Evolutionary conservation across 2,888 invertebrate genomes (phyloP).

Genomic region (Caenorhabditis angaria): DNA sequence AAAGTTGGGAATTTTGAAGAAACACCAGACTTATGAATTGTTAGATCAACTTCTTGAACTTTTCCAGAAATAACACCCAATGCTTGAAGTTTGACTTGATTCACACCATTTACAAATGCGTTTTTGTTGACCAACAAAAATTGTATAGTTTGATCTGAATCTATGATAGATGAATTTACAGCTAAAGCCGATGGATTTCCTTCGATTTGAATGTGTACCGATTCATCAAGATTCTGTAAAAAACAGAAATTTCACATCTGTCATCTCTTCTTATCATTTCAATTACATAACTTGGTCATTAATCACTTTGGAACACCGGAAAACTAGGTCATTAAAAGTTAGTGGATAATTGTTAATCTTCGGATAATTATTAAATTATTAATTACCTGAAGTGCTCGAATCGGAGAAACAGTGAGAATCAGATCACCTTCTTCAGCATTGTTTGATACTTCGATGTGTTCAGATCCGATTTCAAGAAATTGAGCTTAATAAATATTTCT

Average conservation of each 20-base stretch:
- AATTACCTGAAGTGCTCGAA: not conserved
- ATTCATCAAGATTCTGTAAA: conserved; percentile 27
- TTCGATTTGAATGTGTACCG: conserved; percentile 29
- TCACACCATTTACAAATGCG: conserved; percentile 31
- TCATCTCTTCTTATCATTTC: conserved; percentile 3
- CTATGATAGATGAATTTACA: conserved; percentile 34
- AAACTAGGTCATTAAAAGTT: not conserved
- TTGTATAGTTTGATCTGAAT: conserved; percentile 20
- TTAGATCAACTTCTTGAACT: conserved; percentile 21
- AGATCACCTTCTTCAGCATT: conserved; percentile 5
- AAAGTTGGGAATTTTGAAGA: conserved; percentile 19
- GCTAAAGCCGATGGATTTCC: conserved; percentile 38
- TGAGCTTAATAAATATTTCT: not conserved
- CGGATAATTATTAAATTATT: not conserved
- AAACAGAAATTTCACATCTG: conserved; percentile 1
- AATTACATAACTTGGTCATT: conserved; percentile 5
- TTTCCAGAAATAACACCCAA: conserved; percentile 39
- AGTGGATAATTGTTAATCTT: not conserved
- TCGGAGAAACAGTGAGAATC: not conserved
- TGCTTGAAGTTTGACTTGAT: conserved; percentile 36
- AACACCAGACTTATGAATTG: conserved; percentile 11
- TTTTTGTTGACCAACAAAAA: conserved; percentile 36
- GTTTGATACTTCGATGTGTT: not conserved
- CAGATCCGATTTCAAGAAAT: not conserved
- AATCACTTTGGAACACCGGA: not conserved